Evolutionary conservation across 1,140 invertebrate genomes (phyloP).

Genomic region (Pseudomyrmex sp.): DNA sequence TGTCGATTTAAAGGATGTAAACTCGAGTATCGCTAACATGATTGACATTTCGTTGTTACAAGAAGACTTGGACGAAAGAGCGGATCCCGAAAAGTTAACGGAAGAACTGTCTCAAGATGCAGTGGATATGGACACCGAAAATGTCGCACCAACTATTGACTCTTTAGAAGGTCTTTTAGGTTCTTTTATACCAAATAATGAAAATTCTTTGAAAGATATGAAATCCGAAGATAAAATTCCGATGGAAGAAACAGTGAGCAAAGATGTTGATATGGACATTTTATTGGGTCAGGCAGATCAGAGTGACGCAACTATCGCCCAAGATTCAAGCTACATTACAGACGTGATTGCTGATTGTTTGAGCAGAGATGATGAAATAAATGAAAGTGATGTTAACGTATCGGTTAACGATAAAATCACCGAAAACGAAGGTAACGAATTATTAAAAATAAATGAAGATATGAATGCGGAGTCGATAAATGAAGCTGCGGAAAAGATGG

Average conservation of each 20-base stretch:
- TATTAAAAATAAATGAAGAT: conserved; percentile 45
- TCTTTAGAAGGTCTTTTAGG: conserved; percentile 69
- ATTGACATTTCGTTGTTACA: conserved; percentile 42
- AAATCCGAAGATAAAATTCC: conserved; percentile 52
- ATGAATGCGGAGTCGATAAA: conserved; percentile 16
- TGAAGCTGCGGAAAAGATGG: conserved; percentile 26
- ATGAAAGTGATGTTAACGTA: conserved; percentile 1
- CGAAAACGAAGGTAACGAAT: neutral
- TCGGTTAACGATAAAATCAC: conserved; percentile 21
- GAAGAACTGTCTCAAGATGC: conserved; percentile 64
- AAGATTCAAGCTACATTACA: conserved; percentile 57
- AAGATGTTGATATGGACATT: conserved; percentile 53
- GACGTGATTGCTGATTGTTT: conserved; percentile 64
- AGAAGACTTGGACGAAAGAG: conserved; percentile 21
- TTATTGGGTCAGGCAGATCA: conserved; percentile 58
- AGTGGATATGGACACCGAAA: conserved; percentile 61
- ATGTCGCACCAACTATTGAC: conserved; percentile 63
- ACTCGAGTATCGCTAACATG: neutral
- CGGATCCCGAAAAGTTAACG: conserved; percentile 54
- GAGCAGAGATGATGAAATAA: conserved; percentile 31
- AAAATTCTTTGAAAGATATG: conserved; percentile 58
- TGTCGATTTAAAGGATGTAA: conserved; percentile 10
- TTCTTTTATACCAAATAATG: conserved; percentile 67
- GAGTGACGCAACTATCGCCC: conserved; percentile 26
- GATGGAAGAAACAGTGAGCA: conserved; percentile 39